These are phyloP conservation scores for Neogobius melanostomus DNA, from an alignment of 2,113 vertebrate genomes.

Conservation along the genomic window DNA sequence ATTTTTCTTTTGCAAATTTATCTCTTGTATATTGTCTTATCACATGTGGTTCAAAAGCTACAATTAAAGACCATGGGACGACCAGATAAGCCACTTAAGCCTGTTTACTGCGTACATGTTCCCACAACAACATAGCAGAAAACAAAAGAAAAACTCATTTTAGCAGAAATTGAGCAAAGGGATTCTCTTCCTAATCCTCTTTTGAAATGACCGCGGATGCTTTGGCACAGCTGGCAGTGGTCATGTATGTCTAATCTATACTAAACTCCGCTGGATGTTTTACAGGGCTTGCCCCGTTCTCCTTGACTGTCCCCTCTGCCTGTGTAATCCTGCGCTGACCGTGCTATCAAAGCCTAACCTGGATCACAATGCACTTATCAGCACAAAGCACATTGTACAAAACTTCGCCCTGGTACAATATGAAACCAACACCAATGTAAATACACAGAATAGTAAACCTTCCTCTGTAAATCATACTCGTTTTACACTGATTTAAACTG, in stretches of 20 bases:
- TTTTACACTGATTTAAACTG: too few species aligned
- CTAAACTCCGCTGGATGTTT: slow-evolving; percentile 68
- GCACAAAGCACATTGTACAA: slow-evolving; percentile 59
- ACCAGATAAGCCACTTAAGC: slow-evolving; percentile 56
- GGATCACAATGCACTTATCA: slow-evolving; percentile 63
- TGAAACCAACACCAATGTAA: slow-evolving; percentile 32
- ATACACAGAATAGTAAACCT: neutral
- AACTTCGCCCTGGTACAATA: slow-evolving; percentile 44
- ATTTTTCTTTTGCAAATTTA: neutral
- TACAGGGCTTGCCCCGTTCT: slow-evolving; percentile 52
- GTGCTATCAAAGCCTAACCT: slow-evolving; percentile 52
- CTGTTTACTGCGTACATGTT: slow-evolving; percentile 59
- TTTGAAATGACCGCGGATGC: slow-evolving; percentile 66
- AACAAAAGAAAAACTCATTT: slow-evolving; percentile 69
- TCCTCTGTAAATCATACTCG: neutral
- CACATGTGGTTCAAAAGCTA: slow-evolving; percentile 28
- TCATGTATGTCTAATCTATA: slow-evolving; percentile 78
- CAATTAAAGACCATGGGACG: slow-evolving; percentile 47
- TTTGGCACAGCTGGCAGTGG: slow-evolving; percentile 63
- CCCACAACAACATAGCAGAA: slow-evolving; percentile 54
- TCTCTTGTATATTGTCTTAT: slow-evolving; percentile 1
- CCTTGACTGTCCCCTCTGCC: slow-evolving; percentile 30
- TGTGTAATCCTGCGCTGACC: slow-evolving; percentile 68
- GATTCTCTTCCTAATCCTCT: slow-evolving; percentile 75
- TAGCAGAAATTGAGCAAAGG: slow-evolving; percentile 70